Percentiles rank a stretch among this genome's conserved stretches.
These are phyloP conservation scores for Drosophila fuyamai DNA, from an alignment of 1,140 invertebrate genomes.

Conservation along the genomic window DNA sequence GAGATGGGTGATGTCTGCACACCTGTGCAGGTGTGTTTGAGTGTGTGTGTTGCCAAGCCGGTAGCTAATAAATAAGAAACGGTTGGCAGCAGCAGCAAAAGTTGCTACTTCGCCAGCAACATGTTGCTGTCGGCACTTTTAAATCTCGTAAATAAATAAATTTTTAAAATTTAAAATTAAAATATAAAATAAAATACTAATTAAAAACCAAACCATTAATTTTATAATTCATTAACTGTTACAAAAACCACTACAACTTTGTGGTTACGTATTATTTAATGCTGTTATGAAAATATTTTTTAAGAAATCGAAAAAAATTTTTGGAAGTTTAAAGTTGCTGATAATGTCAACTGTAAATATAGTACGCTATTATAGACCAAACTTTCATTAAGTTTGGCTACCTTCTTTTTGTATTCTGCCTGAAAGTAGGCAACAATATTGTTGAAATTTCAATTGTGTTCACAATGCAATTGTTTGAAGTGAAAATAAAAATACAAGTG, in stretches of 20 bases:
- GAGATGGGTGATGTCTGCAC: conserved; percentile 16
- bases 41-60: conserved; percentile 24
- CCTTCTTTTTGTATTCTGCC: conserved; percentile 19
- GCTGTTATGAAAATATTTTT: too few species aligned
- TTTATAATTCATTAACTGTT: too few species aligned
- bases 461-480: conserved; percentile 29
- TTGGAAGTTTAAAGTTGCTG: too few species aligned
- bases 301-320: too few species aligned
- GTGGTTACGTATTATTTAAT: too few species aligned
- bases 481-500: not conserved
- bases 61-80: conserved; percentile 31
- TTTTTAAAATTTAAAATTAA: not conserved
- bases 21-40: conserved; percentile 11
- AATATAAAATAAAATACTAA: too few species aligned
- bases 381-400: conserved; percentile 6
- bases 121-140: conserved; percentile 14
- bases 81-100: not conserved
- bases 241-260: too few species aligned
- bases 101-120: conserved; percentile 5
- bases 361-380: not conserved
- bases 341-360: too few species aligned
- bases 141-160: not conserved
- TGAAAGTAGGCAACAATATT: conserved; percentile 63
- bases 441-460: not conserved
- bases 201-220: too few species aligned